These are phyloP conservation scores for Caloenas nicobarica DNA, from an alignment of 2,113 vertebrate genomes.

Conservation along the genomic window DNA sequence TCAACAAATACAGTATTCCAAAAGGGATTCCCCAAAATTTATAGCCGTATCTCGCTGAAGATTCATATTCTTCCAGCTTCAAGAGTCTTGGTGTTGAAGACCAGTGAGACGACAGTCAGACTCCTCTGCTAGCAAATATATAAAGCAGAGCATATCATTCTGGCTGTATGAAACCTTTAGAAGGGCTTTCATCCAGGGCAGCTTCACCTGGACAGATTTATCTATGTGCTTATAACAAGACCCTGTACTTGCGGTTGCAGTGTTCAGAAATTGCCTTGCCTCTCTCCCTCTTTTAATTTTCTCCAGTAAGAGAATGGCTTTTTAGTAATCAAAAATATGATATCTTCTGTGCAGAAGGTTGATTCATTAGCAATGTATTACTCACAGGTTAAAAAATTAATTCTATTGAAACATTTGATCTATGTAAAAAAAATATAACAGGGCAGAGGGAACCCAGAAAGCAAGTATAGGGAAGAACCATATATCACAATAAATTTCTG, in stretches of 20 bases:
- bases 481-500: not conserved
- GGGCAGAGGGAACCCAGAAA: rapidly evolving
- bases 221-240: not conserved
- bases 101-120: not conserved
- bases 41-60: not conserved
- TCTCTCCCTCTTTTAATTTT: not conserved
- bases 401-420: not conserved
- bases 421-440: not conserved
- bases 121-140: not conserved
- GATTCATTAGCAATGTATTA: not conserved
- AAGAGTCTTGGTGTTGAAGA: not conserved
- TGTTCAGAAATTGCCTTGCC: not conserved
- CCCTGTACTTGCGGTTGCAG: not conserved
- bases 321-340: not conserved
- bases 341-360: not conserved
- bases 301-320: not conserved
- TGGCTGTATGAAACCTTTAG: not conserved
- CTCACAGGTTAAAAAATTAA: not conserved
- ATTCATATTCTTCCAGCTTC: not conserved
- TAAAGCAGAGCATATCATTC: not conserved
- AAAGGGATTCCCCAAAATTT: conserved; percentile 40
- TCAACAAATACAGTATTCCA: conserved; percentile 52
- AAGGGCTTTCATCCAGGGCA: not conserved
- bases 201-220: not conserved
- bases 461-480: not conserved